A percentile compares a stretch with the other conserved stretches of the same genome.
phyloP scores from a whole-genome alignment of 1,140 invertebrate genomes.

The Grapholita molesta region DNA sequence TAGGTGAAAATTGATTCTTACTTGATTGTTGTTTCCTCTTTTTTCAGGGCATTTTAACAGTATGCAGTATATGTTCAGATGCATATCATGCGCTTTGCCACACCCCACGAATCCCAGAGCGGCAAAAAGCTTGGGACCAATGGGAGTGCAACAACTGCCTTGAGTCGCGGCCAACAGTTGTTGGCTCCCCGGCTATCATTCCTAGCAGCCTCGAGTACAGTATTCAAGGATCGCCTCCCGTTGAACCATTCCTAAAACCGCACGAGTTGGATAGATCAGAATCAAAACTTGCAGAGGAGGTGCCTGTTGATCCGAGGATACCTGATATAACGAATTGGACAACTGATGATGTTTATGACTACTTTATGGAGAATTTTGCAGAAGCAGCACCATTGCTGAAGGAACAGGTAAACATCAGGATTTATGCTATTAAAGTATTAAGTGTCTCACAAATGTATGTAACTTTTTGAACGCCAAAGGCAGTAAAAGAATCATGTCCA shows the following conservation, averaged over 20 bases:
- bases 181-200: constrained; percentile 55
- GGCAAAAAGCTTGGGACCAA: constrained; percentile 76
- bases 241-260: constrained; percentile 68
- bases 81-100: constrained; percentile 90
- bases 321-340: constrained; percentile 90
- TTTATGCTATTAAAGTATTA: background rate
- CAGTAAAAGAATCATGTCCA: too few species aligned
- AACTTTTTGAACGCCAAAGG: too few species aligned
- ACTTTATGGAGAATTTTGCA: constrained; percentile 86
- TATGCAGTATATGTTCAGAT: constrained; percentile 90
- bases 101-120: constrained; percentile 79
- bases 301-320: constrained; percentile 82
- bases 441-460: too few species aligned
- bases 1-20: too few species aligned
- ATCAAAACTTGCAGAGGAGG: constrained; percentile 53
- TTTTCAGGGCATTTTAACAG: constrained; percentile 83
- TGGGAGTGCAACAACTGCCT: constrained; percentile 81
- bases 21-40: constrained; percentile 10
- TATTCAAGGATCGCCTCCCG: constrained; percentile 36
- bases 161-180: constrained; percentile 60
- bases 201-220: constrained; percentile 48
- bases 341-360: constrained; percentile 88
- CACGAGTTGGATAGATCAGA: constrained; percentile 65
- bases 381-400: constrained; percentile 88
- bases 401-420: constrained; percentile 82